Base-by-base conservation (phyloP, 2,888 invertebrate species). In the Platycheirus rosarum region DNA sequence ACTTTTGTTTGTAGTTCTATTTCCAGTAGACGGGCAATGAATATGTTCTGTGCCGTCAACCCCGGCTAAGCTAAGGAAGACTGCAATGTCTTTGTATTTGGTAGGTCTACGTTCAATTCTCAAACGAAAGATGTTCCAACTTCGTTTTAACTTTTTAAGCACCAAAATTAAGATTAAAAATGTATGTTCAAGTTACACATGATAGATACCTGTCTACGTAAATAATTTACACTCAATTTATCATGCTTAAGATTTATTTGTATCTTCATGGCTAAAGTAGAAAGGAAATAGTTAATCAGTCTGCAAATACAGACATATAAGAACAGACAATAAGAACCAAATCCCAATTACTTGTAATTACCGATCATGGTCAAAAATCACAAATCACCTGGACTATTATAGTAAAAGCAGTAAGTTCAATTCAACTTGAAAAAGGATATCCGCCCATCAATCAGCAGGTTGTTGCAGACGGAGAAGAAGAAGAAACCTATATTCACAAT, bases 381-480 rank as follows among this genome's bases (percentile, higher is more conserved):
- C 60, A 60, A 60, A 66, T 42, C 68, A 57, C 16, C 14, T 32
- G 26, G 32, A 20, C 53, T 16, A 32, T 32, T 60, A 29, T 44
- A 44, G 16, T 29, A 60, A 44, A 42, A 23, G n/a, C 20, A 55
- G 55, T 23, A 57, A 29, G 16, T 29, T 16, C 20, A 13, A 62
- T 53, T 49, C 51, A 66, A 62, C 16, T 46, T 14, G n/a, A 29
- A 37, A 57, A 53, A 37, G 68, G 68, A 63, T 63, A 57, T 73
- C 68, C 73, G 55, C 55, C 73, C 57, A 63, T 73, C 73, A 73
- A 78, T 78, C 68, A 79, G 48, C 14, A 57, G 23, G 23, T 14
- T 13, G 32, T 35, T 9, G 14, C 18, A 40, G 57, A 26, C 23
- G 60, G n/a, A 18, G 29, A 32, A 8, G 26, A 23, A 26, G n/a